Base-by-base conservation (phyloP, 1,140 invertebrate genomes). In the Dermatophagoides farinae region DNA sequence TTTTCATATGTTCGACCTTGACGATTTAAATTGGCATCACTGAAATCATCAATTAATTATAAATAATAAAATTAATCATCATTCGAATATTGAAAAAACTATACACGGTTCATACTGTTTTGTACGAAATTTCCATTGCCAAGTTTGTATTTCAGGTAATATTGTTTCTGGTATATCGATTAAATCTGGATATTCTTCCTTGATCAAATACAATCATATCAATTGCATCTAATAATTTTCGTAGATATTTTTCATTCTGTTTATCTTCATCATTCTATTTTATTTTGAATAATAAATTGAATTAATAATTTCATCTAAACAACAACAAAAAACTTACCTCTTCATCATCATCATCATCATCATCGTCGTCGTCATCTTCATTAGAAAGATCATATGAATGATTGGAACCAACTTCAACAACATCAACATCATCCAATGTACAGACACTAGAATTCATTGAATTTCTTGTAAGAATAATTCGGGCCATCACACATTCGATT, bases 321-420 rank as follows among this genome's bases (percentile, higher is more conserved):
- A n/a, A n/a, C n/a, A n/a, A n/a, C n/a, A 55, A 5, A 41, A 44
- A 38, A 55, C 41, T 23, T 31, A 31, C 31, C 31, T 31, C 31
- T 4, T 31, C 31, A 31, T 31, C 31, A 31, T 31, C 31, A 31
- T 31, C 31, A 31, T 31, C 31, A 8, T 31, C 31, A 8, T 31
- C 31, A 8, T 41, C 53, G 5, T 55, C 53, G 6, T 55, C 53
- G 14, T 55, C 53, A n/a, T 55, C 53, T n/a, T 55, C 53, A 44
- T 55, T 55, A 5, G 53, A 55, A n/a, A 55, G 53, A 55, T 55
- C 53, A 55, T 25, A 20, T 44, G 53, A 55, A 44, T 55, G 25
- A n/a, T 55, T 23, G 1, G 53, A 55, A 31, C 14, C n/a, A 23
- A 25, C 14, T 4, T 55, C 53, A 39, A 55, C 41, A 55, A 39